Percentiles rank a stretch among this genome's conserved stretches.
Conservation (phyloP, 2,113 vertebrate species). For the Caloenas nicobarica region DNA sequence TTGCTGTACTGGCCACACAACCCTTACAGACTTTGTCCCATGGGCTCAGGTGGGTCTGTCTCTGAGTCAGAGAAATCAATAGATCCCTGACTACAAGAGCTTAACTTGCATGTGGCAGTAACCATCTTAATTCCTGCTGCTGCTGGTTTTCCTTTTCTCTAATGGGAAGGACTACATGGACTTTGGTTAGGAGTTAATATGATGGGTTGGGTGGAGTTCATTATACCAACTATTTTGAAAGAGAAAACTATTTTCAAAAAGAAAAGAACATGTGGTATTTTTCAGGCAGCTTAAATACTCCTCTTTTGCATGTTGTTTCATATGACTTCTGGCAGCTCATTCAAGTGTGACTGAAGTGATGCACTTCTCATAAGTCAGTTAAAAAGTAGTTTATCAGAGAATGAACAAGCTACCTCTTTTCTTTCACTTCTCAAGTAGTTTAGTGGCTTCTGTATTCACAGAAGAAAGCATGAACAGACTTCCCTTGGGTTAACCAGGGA, state of each 20-base stretch:
- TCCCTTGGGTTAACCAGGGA: not conserved
- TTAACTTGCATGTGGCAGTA: accelerated
- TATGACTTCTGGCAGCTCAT: not conserved
- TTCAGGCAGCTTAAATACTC: not conserved
- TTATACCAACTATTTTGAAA: not conserved
- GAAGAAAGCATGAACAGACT: not conserved
- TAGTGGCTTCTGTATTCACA: not conserved
- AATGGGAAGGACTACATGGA: accelerated
- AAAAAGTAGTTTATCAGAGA: not conserved
- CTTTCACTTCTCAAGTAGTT: not conserved
- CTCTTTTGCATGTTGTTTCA: not conserved
- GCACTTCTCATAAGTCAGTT: not conserved
- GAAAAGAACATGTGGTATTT: not conserved
- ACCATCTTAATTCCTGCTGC: not conserved
- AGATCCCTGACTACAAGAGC: accelerated
- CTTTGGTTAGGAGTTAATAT: not conserved
- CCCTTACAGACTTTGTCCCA: accelerated
- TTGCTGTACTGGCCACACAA: not conserved
- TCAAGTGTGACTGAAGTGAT: not conserved
- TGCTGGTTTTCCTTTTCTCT: not conserved
- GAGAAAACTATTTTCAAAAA: not conserved
- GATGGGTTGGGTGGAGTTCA: not conserved
- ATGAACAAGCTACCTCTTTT: not conserved
- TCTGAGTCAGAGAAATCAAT: not conserved
- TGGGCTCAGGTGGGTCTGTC: not conserved